Base-by-base conservation (phyloP, 2,113 vertebrate genomes). In the Blennius ocellaris region DNA sequence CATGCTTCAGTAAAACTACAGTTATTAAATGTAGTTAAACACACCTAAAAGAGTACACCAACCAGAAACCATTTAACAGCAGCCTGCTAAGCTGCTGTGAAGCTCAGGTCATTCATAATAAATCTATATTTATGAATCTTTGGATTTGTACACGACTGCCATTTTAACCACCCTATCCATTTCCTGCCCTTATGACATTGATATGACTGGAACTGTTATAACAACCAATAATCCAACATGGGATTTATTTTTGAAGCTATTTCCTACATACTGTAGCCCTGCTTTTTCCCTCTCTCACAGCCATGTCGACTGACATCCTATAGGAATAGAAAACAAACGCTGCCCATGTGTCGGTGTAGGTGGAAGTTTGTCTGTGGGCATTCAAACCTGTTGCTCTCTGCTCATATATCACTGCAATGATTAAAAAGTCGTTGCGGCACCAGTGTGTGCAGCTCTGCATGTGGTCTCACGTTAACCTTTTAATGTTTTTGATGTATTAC, bases 211-310 rank as follows among this genome's bases (percentile, higher is more conserved):
- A 73, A 15, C 56, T 60, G 44, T 64, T 62, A 36, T 39, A 49
- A 63, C 62, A 81, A 69, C 60, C 65, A 59, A 76, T 76, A 76
- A 64, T 8, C 55, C 4, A 71, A 8, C 63, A n/a, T 40, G 36
- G 61, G 51, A 84, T 83, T 81, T 83, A 87, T 83, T 83, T 85
- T 72, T 70, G 2, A 78, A 81, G 36, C 21, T 43, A 69, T 75
- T 72, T 76, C 52, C 81, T 48, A 56, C 56, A 64, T 51, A 30
- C 21, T 30, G 21, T 30, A 30, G 8, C 17, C 44, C 36, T 50
- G 56, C 30, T 47, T 75, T 54, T 75, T 71, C 30, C 9, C 51
- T 48, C 59, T 49, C 50, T 21, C 43, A 40, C 70, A 82, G 58
- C 61, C 51, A 50, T 54, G 56, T 77, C 69, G 37, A 30, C 66